Base-by-base conservation (phyloP, 2,797 vertebrate species). In the Allobates femoralis region DNA sequence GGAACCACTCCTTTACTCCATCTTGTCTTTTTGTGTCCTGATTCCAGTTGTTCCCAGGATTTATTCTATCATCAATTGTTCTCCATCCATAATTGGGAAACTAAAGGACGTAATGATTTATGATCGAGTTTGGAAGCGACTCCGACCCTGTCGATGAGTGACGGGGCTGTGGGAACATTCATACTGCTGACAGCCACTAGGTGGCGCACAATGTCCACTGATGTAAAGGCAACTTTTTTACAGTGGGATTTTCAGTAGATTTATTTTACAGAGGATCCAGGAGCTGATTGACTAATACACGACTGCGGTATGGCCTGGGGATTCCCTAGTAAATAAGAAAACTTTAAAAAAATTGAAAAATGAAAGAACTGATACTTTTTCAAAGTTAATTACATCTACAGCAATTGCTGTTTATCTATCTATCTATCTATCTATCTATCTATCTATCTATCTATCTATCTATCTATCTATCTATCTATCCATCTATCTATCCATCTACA, bases 41-140 rank as follows among this genome's bases (percentile, higher is more conserved):
- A 23, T 15, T 62, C 4, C 16, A 80, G 26, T 81, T 81, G 41
- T 64, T 73, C 55, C 55, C 34, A 73, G 16, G 81, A 83, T 83
- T 73, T 41, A 83, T 83, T 14, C 50, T 23, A 26, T 71, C 64
- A 81, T 69, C 55, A 56, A 37, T 37, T 37, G 30, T 67, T 82
- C 64, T 82, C 19, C 10, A 5, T 66, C 16, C 26, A 26, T 28
- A 50, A 80, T 46, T 41, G 66, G 34, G 64, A 55, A 67, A 53
- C 32, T 71, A 5, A 71, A 37, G 32, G 53, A 83, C 30, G 15
- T 18, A 14, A 30, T 53, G 66, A 81, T 67, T 81, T 23, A 81
- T 81, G 46, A 11, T 50, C 2, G n/a, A 7, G 34, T 41, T 66
- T 37, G 41, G 56, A 51, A 2, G 15, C 66, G 18, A 71, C 62